phyloP scores from a whole-genome alignment of 2,113 vertebrate genomes.

The Caranx melampygus region DNA sequence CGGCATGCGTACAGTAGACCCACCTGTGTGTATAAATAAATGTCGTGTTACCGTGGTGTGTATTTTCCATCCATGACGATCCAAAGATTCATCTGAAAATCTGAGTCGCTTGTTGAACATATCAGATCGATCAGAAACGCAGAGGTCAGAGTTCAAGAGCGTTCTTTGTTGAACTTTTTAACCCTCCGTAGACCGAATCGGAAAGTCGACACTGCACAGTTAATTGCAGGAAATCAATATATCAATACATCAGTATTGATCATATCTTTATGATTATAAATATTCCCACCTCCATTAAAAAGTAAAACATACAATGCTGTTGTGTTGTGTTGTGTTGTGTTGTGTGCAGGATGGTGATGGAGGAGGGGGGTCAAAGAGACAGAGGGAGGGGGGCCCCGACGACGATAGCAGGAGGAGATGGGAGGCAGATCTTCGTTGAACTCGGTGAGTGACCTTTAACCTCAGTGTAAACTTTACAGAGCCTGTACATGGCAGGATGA shows the following conservation, averaged over 20 bases:
- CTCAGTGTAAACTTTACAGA: neutral
- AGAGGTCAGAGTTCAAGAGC: neutral
- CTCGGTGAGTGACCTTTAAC: slow-evolving; percentile 88
- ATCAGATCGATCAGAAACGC: neutral
- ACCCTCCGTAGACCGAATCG: neutral
- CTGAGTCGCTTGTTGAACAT: neutral
- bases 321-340: slow-evolving; percentile 10
- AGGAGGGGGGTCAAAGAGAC: slow-evolving; percentile 89
- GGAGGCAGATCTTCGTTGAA: slow-evolving; percentile 93
- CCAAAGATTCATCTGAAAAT: neutral
- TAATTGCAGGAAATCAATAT: too few relatives aligned
- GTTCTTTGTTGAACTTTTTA: neutral
- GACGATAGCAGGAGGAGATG: slow-evolving; percentile 79
- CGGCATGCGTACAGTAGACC: slow-evolving; percentile 10
- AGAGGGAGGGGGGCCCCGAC: slow-evolving; percentile 83
- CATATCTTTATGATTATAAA: too few relatives aligned
- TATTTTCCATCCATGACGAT: neutral
- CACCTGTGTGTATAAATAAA: slow-evolving; percentile 25
- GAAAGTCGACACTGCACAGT: too few relatives aligned
- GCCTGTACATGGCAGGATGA: neutral
- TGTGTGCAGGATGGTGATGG: slow-evolving; percentile 95
- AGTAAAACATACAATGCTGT: neutral
- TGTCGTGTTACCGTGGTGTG: neutral
- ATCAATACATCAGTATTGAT: too few relatives aligned
- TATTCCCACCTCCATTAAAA: neutral